Evolutionary conservation across 2,113 vertebrate species (phyloP), one percentile per base, ranked within the genome.

Genomic region (Calyptommatus sinebrachiatus): DNA sequence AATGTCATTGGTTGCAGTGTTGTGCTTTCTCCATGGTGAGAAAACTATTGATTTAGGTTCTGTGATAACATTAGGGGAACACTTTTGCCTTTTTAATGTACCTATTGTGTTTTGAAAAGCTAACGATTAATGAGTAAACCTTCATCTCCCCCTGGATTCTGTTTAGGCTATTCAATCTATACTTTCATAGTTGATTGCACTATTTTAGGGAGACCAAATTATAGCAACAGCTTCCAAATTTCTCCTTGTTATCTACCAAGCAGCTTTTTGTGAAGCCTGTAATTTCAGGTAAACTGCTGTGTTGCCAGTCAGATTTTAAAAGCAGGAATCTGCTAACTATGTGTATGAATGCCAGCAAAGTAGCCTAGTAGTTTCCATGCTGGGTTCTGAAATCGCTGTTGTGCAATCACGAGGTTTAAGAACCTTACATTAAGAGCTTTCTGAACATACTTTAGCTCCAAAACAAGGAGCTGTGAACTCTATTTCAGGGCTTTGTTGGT

Each of bases 261-360:
- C 63, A 74, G 63, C 63, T 74, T 67, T 81, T 75, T 61, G 26
- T 46, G 18, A 61, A 41, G 63, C 18, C 45, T 81, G n/a, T 81
- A 81, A 75, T 81, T 75, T 81, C 72, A 81, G 63, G 50, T 75
- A 61, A 81, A n/a, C 50, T 60, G 50, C 48, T 61, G 72, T 48
- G 50, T 60, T 81, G 65, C 31, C 72, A 75, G 48, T 69, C 63
- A 61, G 63, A 81, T 57, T 75, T 69, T 75, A 57, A 57, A 80
- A 80, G 63, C 79, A 61, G 71, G 65, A 11, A 61, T 68, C 48
- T 74, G 63, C 57, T 50, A 68, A 46, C 46, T 68, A 29, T 11
- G 26, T 29, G n/a, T 50, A 45, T 31, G 41, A 28, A 73, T 73
- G 71, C 45, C 79, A 73, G 22, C 20, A 28, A 60, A 67, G 79